Evolutionary conservation across 2,797 vertebrate genomes (phyloP).

Genomic region (Gorsachius magnificus): DNA sequence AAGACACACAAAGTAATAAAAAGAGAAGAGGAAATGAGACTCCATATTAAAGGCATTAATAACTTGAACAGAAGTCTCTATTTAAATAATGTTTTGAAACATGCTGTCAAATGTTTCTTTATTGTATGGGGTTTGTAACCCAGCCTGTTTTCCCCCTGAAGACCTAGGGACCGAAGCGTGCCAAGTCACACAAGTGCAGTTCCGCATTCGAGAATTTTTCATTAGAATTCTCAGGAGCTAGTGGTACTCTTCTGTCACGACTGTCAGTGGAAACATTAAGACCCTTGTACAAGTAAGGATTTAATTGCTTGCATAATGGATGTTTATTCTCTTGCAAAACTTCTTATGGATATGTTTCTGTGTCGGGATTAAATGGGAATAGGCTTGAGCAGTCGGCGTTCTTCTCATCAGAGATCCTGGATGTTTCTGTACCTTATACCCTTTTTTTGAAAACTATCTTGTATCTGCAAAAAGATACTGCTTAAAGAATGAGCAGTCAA

Average conservation of each 20-base stretch:
- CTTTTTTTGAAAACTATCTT: background rate
- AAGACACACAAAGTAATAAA: conserved; percentile 60
- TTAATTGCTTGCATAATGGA: background rate
- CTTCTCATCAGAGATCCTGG: background rate
- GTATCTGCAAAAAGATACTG: background rate
- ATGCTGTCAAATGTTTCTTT: background rate
- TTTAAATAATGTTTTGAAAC: conserved; percentile 44
- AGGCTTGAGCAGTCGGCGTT: background rate
- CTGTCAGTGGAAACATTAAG: background rate
- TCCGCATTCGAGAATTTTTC: background rate
- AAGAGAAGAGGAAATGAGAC: conserved; percentile 19
- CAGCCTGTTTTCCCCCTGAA: background rate
- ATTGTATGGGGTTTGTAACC: background rate
- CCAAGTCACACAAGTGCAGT: background rate
- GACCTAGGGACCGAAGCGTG: background rate
- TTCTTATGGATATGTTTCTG: background rate
- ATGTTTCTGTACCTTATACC: background rate
- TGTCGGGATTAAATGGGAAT: background rate
- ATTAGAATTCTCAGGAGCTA: background rate
- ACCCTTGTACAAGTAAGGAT: background rate
- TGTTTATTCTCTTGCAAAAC: background rate
- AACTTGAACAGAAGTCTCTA: conserved; percentile 30
- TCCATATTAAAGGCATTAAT: conserved; percentile 66
- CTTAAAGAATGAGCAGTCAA: background rate
- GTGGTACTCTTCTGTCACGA: background rate